Percentiles rank a stretch among this genome's conserved stretches.
Conservation (phyloP, 2,888 invertebrate genomes). For the Seladonia tumulorum region DNA sequence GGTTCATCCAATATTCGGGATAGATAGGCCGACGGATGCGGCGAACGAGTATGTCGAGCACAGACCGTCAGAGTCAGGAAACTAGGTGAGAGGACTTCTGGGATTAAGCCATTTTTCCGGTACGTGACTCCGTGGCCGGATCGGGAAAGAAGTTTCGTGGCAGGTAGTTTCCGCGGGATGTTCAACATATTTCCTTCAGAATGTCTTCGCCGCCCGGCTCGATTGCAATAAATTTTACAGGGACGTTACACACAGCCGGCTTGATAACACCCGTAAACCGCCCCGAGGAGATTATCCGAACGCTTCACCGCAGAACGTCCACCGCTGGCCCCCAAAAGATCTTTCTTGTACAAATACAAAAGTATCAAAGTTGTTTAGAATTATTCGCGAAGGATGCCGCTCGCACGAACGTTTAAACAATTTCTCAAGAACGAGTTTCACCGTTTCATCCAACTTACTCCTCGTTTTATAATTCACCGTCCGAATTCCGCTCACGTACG, state of each 20-base stretch:
- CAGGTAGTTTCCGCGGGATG: conserved; percentile 53
- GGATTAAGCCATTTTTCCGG: conserved; percentile 72
- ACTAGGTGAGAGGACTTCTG: conserved; percentile 68
- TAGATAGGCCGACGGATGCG: conserved; percentile 55
- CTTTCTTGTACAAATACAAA: no score
- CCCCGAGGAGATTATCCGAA: not conserved
- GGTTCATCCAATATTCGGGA: conserved; percentile 56
- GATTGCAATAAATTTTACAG: conserved; percentile 68
- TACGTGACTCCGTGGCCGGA: conserved; percentile 63
- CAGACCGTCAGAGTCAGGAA: conserved; percentile 59
- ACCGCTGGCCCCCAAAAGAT: not conserved
- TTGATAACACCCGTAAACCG: conserved; percentile 38
- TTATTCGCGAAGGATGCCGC: no score
- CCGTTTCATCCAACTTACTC: not conserved
- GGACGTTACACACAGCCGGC: conserved; percentile 28
- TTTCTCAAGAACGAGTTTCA: not conserved
- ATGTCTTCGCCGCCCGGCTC: conserved; percentile 65
- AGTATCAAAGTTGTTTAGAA: no score
- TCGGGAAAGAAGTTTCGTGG: conserved; percentile 56
- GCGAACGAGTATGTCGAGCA: conserved; percentile 48
- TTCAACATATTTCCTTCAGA: conserved; percentile 62
- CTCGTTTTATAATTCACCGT: not conserved
- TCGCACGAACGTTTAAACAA: not conserved
- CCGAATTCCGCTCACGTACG: conserved; percentile 40
- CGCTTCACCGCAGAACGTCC: not conserved